These are phyloP conservation scores for Myotis daubentonii DNA, from an alignment of 2,797 vertebrate species.

Conservation along the genomic window DNA sequence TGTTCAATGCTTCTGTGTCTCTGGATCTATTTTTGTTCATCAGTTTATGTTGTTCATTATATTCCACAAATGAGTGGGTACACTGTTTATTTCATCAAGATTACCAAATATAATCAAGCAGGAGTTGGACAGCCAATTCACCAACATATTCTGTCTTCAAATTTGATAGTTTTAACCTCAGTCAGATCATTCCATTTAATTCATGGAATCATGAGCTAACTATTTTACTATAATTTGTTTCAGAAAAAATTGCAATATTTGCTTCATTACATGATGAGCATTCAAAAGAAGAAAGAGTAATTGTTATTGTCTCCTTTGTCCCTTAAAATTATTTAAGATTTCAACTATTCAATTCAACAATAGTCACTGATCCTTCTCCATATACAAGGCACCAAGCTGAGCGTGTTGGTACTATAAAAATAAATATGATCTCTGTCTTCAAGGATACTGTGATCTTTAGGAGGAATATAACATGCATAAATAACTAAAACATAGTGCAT, in stretches of 20 bases:
- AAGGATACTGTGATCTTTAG: background rate
- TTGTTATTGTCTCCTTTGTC: background rate
- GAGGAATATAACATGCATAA: background rate
- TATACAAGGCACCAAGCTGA: background rate
- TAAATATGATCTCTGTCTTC: slow-evolving; percentile 13
- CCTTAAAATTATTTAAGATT: slow-evolving; percentile 48
- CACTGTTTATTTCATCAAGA: slow-evolving; percentile 21
- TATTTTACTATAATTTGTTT: slow-evolving; percentile 13
- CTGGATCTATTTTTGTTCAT: too few species aligned
- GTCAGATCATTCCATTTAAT: slow-evolving; percentile 16
- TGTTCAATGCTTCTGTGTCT: too few species aligned
- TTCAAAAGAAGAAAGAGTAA: background rate
- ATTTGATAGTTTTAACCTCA: background rate
- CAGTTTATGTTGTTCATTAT: too few species aligned
- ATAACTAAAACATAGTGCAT: background rate
- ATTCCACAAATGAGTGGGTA: background rate
- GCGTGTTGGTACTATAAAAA: background rate
- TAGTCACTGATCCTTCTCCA: background rate
- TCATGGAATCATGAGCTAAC: slow-evolving; percentile 25
- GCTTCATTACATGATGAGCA: background rate
- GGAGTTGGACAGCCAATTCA: background rate
- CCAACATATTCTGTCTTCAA: background rate
- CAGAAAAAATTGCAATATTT: background rate
- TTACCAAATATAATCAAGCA: slow-evolving; percentile 30
- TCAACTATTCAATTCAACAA: background rate